Evolutionary conservation across 2,888 invertebrate genomes (phyloP), one percentile per base, ranked within the genome.

Genomic region (Cheilosia impressa): DNA sequence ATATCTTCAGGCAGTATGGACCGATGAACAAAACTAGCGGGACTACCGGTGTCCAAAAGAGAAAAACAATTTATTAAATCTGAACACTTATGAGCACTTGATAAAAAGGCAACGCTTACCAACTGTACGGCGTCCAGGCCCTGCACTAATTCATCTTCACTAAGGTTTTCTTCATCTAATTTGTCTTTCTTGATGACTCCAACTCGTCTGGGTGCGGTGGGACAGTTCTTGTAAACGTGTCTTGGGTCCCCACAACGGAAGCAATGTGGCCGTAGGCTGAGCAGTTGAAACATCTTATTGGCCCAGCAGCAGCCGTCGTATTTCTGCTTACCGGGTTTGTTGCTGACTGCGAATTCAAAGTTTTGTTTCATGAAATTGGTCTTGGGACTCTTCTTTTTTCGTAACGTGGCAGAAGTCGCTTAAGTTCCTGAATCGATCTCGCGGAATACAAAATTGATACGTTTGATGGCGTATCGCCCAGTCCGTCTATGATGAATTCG

Each of bases 21-120:
- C 15, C 24, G 10, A 27, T n/a, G n/a, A 9, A 78, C 19, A 15
- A 63, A 63, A 62, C 78, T 71, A 58, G 38, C 55, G 19, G 50
- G 71, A 69, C 71, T 71, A 60, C 72, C 71, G 58, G 57, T 63
- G 38, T 79, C 72, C n/a, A 78, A 60, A 72, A 63, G 47, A 72
- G 65, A 79, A 34, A 45, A 13, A 17, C 34, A 57, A 38, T 72
- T 66, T n/a, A 52, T 71, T 22, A 45, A 63, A 41, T 24, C 38
- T 43, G 53, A 45, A 24, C 34, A 47, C 27, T 38, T 55, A 38
- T 45, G 10, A 31, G 13, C 31, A 19, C 22, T 43, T 7, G 15
- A 19, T 19, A 58, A 19, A 47, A 79, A 72, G 41, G 65, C 41
- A 31, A 72, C 50, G 60, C 79, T 65, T 41, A 79, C 71, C 52